A percentile compares a stretch with the other conserved stretches of the same genome.
Conservation (phyloP, 2,888 invertebrate species). For the Agrotis puta region DNA sequence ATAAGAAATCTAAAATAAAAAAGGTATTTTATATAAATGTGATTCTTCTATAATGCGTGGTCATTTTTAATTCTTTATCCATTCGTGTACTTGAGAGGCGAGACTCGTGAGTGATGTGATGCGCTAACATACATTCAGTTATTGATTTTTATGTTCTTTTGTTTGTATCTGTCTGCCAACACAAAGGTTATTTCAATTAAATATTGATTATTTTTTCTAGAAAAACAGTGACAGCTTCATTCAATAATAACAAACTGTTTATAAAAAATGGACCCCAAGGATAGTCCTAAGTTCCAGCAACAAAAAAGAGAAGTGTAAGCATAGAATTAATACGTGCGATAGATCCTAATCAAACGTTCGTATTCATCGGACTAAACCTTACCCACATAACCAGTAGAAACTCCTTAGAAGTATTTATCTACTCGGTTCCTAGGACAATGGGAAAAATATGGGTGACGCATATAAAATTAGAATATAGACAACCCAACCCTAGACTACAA, state of each 20-base stretch:
- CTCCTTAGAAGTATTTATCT: constrained; percentile 15
- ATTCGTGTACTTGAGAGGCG: no score
- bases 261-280: background rate
- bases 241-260: background rate
- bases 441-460: constrained; percentile 39
- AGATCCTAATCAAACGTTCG: constrained; percentile 10
- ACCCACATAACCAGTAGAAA: background rate
- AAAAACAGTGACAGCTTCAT: no score
- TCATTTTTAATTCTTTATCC: no score
- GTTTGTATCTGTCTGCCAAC: no score
- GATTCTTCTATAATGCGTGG: no score
- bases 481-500: constrained; percentile 3
- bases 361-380: constrained; percentile 29
- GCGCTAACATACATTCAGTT: no score
- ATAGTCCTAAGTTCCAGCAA: background rate
- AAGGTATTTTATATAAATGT: background rate
- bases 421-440: constrained; percentile 15
- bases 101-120: no score
- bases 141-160: no score
- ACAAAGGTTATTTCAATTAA: no score
- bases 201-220: no score
- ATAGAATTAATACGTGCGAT: constrained; percentile 5
- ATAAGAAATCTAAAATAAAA: background rate
- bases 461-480: constrained; percentile 36
- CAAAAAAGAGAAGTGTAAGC: background rate